A percentile compares a stretch with the other conserved stretches of the same genome.
phyloP scores from a whole-genome alignment of 1,140 invertebrate species.

The Caenorhabditis briggsae region DNA sequence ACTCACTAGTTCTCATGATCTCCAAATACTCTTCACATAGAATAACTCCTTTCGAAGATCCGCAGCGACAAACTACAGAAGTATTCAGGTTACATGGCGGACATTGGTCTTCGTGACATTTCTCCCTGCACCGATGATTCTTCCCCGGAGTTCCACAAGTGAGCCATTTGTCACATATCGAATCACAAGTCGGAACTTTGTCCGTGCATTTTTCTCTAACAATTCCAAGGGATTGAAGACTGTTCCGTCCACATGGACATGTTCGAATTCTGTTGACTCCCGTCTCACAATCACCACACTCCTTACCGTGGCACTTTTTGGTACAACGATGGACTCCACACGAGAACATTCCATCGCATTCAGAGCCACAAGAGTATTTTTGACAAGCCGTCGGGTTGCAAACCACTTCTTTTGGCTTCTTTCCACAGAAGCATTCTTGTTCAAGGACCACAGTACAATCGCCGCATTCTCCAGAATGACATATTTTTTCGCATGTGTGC shows the following conservation, averaged over 20 bases:
- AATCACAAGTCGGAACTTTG: constrained; percentile 87
- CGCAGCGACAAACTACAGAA: constrained; percentile 88
- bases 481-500: constrained; percentile 84
- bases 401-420: constrained; percentile 79
- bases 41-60: constrained; percentile 76
- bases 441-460: constrained; percentile 81
- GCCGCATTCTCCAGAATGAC: constrained; percentile 79
- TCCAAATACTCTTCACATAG: constrained; percentile 60
- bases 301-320: constrained; percentile 58
- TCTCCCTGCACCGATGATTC: constrained; percentile 83
- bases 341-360: constrained; percentile 76
- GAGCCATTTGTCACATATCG: constrained; percentile 85
- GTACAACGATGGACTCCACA: constrained; percentile 78
- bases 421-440: constrained; percentile 84
- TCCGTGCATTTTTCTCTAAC: constrained; percentile 83
- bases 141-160: constrained; percentile 85
- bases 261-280: constrained; percentile 82
- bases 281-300: constrained; percentile 81
- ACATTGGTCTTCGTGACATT: constrained; percentile 88
- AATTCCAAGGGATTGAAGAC: constrained; percentile 76
- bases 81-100: constrained; percentile 86
- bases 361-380: constrained; percentile 78
- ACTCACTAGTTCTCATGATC: constrained; percentile 54
- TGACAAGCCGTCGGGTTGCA: constrained; percentile 79
- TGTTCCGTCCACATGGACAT: constrained; percentile 89